Base-by-base conservation (phyloP, 2,888 invertebrate genomes). In the Panopea generosa region DNA sequence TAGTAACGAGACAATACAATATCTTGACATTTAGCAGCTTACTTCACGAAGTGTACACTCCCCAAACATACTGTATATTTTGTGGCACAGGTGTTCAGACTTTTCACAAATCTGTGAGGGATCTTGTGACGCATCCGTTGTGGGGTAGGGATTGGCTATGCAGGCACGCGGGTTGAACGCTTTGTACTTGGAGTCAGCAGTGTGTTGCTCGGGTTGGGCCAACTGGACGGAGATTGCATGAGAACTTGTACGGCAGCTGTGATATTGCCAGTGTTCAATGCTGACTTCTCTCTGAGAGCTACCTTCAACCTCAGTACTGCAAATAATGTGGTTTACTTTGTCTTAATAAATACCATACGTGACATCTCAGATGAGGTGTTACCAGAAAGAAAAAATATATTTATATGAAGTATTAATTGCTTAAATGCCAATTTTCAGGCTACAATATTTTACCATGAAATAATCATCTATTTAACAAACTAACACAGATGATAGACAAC, bases 61-160 rank as follows among this genome's bases (percentile, higher is more conserved):
- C 95, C 94, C 14, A 94, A 89, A 84, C 95, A 95, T 6, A 94
- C 94, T 0, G 94, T 93, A 88, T 95, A 95, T 85, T 94, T 95
- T 0, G 93, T 93, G 3, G 94, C 93, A 1, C 93, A 91, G 89
- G 94, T 94, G 53, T 94, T 94, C 53, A 94, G 90, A 26, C 93
- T 93, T 20, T 93, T 92, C 33, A 93, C 92, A 84, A 94, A 95
- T 90, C 93, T 93, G 88, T 95, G 95, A 0, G 95, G 95, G 82
- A 95, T 95, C 77, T 94, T 94, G 87, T 95, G 94, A 81, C 94
- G 93, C 94, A 95, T 94, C 80, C 95, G 90, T 66, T 87, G 85
- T 7, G 84, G 81, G 2, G 86, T 83, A 0, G 86, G 84, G 45
- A 69, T 40, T 6, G 75, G 60, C n/a, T 69, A 61, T 26, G 77